Evolutionary conservation across 1,140 invertebrate genomes (phyloP), one percentile per base, ranked within the genome.

Genomic region (Cherax destructor): DNA sequence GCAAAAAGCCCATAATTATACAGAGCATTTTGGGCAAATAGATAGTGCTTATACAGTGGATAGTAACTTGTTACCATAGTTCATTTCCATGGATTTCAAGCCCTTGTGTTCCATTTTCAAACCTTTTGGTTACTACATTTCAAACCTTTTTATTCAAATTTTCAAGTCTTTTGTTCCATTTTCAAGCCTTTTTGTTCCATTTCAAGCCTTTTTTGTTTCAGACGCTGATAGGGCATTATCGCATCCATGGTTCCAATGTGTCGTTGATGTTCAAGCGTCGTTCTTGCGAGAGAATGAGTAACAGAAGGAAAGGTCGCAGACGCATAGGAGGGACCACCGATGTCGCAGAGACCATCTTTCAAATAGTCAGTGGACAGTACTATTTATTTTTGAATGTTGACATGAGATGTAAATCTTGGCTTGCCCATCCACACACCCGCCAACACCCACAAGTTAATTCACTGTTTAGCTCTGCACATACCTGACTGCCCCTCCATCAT

Each of bases 281-380:
- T 21, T 84, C 88, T 16, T n/a, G 83, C 49, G 88, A 91, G 30
- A 89, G 50, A 30, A 77, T 78, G 72, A 49, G 41, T 16, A 85
- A 91, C 52, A 83, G 83, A 18, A 86, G 88, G 56, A 91, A 85
- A 72, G 88, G 88, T 6, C 88, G 88, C 30, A 84, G 88, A 41
- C 47, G 76, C 30, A 85, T 59, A 3, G 88, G 88, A 50, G 88
- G 88, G 80, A 91, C 88, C 24, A 91, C 88, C 10, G 83, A 91
- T 56, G 88, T 91, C 9, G 88, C 88, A 24, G 88, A 91, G 49
- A 91, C 88, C n/a, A 80, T 85, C 76, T 91, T 91, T 72, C 81
- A 91, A 47, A 91, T 91, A 11, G 88, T 91, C 78, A 91, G 88
- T 91, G 30, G 30, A 41, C 2, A 41, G 30, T 41, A 11, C 30